Percentiles rank a stretch among this genome's conserved stretches.
These are phyloP conservation scores for Sapayoa aenigma DNA, from an alignment of 2,113 vertebrate genomes.

Conservation along the genomic window DNA sequence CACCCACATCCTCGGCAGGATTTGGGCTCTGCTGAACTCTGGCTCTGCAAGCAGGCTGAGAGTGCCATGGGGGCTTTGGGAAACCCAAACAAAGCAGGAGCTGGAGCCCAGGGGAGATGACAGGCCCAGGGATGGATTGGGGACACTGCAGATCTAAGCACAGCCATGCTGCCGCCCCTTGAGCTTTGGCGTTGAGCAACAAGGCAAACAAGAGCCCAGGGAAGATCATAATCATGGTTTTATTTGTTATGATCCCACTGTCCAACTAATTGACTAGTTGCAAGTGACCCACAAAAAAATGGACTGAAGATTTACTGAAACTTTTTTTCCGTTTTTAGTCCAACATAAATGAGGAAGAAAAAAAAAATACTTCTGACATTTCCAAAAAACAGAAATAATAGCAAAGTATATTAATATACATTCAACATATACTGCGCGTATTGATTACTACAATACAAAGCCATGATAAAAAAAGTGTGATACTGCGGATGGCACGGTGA, in stretches of 20 bases:
- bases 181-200: neutral
- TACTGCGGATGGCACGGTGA: constrained; percentile 65
- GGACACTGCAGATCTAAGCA: neutral
- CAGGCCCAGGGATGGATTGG: neutral
- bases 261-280: constrained; percentile 66
- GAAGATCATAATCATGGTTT: constrained; percentile 64
- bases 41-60: neutral
- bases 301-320: constrained; percentile 64
- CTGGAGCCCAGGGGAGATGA: neutral
- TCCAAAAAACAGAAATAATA: constrained; percentile 78
- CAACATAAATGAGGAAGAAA: constrained; percentile 71
- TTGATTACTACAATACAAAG: constrained; percentile 79
- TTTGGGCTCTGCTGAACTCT: rapidly evolving
- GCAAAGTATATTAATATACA: constrained; percentile 79
- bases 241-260: constrained; percentile 72
- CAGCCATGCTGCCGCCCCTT: neutral
- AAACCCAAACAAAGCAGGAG: neutral
- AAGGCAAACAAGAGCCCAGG: constrained; percentile 11
- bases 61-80: neutral
- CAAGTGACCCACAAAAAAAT: constrained; percentile 69
- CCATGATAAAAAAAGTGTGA: constrained; percentile 69
- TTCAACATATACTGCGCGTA: constrained; percentile 78
- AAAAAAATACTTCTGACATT: constrained; percentile 78
- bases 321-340: constrained; percentile 47
- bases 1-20: rapidly evolving